phyloP scores from a whole-genome alignment of 2,113 vertebrate species.

The Notothenia rossii region DNA sequence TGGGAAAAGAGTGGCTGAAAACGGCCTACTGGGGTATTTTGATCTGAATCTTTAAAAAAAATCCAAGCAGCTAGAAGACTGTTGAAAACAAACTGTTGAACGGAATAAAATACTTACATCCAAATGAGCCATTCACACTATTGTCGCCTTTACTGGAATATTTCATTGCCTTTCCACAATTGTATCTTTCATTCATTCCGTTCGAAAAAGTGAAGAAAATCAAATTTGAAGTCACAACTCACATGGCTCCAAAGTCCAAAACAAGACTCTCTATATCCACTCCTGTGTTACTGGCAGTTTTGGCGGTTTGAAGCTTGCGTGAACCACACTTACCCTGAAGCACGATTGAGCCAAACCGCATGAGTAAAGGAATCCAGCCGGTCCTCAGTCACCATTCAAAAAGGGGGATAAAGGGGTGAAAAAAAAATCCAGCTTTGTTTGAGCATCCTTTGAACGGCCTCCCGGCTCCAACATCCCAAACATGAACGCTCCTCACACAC shows the following conservation, averaged over 20 bases:
- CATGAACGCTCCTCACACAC: constrained; percentile 46
- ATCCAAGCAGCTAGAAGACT: neutral
- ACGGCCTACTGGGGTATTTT: neutral
- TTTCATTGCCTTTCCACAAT: constrained; percentile 11
- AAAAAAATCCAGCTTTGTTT: constrained; percentile 79
- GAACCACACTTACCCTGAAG: constrained; percentile 81
- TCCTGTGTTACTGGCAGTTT: constrained; percentile 69
- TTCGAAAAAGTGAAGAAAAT: constrained; percentile 17
- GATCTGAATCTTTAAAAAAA: neutral
- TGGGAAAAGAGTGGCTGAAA: neutral
- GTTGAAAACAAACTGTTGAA: constrained; percentile 13
- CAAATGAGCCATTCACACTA: constrained; percentile 46
- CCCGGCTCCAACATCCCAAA: constrained; percentile 73
- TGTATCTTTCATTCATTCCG: neutral
- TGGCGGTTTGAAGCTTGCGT: constrained; percentile 72
- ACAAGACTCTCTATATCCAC: constrained; percentile 62
- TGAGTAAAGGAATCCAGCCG: constrained; percentile 81
- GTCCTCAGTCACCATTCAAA: constrained; percentile 80
- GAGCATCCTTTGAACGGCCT: constrained; percentile 82
- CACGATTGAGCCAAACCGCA: constrained; percentile 66
- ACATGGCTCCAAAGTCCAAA: constrained; percentile 60
- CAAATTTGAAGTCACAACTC: constrained; percentile 24
- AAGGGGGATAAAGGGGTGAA: constrained; percentile 27
- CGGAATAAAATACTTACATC: constrained; percentile 61
- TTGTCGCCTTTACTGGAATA: constrained; percentile 1